Conservation (phyloP, 2,113 vertebrate genomes). For the Cariama cristata region DNA sequence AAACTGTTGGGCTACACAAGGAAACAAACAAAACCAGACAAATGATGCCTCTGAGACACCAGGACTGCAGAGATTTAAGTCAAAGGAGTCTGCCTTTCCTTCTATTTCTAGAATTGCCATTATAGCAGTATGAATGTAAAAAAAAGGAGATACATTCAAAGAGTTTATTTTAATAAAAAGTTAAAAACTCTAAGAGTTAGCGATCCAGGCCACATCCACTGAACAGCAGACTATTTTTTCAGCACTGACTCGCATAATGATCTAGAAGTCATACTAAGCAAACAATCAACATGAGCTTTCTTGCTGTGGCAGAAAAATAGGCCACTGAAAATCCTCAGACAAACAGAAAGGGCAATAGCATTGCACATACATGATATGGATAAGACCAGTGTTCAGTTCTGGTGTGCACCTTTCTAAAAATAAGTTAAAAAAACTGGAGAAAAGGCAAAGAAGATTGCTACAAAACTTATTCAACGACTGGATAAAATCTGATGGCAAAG, state of each 20-base stretch:
- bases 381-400: neutral
- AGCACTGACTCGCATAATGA: neutral
- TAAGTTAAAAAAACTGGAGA: neutral
- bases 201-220: neutral
- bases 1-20: neutral
- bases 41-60: neutral
- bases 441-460: neutral
- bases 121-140: neutral
- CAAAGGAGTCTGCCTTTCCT: neutral
- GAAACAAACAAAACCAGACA: neutral
- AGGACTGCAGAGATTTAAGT: neutral
- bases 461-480: neutral
- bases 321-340: conserved; percentile 9
- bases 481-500: neutral
- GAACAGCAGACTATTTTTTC: neutral
- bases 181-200: neutral
- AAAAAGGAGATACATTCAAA: neutral
- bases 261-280: conserved; percentile 1
- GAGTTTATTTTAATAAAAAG: neutral
- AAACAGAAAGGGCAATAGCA: conserved; percentile 14
- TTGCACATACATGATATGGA: neutral
- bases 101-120: neutral
- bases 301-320: conserved; percentile 10
- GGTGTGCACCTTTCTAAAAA: neutral
- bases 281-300: conserved; percentile 28